Evolutionary conservation across 2,113 vertebrate genomes (phyloP).

Genomic region (Aix galericulata): DNA sequence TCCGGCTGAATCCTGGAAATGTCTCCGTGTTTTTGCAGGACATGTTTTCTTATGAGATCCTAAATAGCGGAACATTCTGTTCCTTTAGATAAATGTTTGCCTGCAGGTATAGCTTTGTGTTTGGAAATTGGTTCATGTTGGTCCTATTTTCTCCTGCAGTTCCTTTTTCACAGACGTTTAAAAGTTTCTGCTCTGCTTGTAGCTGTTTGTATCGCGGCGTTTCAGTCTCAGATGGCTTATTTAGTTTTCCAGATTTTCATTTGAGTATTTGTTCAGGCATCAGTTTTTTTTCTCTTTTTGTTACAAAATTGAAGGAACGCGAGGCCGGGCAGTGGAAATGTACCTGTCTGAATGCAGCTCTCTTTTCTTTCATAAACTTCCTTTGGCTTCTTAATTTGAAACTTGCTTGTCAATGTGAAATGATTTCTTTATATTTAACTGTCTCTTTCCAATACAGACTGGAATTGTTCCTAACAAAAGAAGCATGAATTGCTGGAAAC

Average conservation of each 20-base stretch:
- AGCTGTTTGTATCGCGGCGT: constrained; percentile 7
- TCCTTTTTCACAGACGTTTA: neutral
- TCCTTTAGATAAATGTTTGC: constrained; percentile 34
- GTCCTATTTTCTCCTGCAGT: constrained; percentile 20
- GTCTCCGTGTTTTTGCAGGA: constrained; percentile 26
- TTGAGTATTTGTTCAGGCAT: constrained; percentile 51
- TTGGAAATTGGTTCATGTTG: constrained; percentile 29
- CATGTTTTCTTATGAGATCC: neutral
- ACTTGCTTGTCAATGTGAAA: constrained; percentile 70
- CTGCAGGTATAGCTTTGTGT: constrained; percentile 45
- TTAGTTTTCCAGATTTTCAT: constrained; percentile 38
- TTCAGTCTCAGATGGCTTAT: constrained; percentile 1
- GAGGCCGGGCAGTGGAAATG: constrained; percentile 43
- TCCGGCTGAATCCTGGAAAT: constrained; percentile 11
- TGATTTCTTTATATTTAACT: constrained; percentile 77
- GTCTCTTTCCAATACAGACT: constrained; percentile 76
- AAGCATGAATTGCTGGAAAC: constrained; percentile 78
- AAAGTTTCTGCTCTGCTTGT: constrained; percentile 37
- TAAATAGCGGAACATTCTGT: neutral
- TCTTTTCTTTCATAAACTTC: constrained; percentile 62
- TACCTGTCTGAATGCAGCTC: constrained; percentile 15
- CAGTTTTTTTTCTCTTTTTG: neutral
- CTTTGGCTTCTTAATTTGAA: constrained; percentile 56
- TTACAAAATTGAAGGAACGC: constrained; percentile 41
- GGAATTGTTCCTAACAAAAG: constrained; percentile 82